A percentile compares a stretch with the other conserved stretches of the same genome.
Evolutionary conservation across 2,888 invertebrate species (phyloP).

Genomic region (Rhynchonema sp.): DNA sequence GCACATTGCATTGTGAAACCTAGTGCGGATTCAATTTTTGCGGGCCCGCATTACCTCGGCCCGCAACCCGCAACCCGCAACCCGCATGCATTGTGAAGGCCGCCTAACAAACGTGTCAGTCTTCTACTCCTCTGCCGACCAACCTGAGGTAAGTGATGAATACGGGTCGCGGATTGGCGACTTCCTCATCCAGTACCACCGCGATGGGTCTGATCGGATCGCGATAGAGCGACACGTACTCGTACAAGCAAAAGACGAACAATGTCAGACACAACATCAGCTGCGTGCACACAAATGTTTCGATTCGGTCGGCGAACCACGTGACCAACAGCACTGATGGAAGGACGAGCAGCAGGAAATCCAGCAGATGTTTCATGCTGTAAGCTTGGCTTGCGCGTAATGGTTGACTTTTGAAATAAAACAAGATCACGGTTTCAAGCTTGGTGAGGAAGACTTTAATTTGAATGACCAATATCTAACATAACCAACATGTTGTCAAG

Average conservation of each 20-base stretch:
- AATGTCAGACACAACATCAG: conserved; percentile 1
- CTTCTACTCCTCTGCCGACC: too few species aligned
- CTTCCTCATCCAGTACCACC: background rate
- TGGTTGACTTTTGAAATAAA: too few species aligned
- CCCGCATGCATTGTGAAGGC: too few species aligned
- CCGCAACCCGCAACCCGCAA: too few species aligned
- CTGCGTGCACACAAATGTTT: background rate
- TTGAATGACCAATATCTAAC: background rate
- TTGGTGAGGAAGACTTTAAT: too few species aligned
- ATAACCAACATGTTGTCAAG: background rate
- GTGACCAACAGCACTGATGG: conserved; percentile 13
- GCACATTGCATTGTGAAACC: too few species aligned
- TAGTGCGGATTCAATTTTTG: too few species aligned
- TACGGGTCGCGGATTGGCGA: conserved; percentile 13
- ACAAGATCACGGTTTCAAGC: too few species aligned
- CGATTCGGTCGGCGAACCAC: conserved; percentile 9
- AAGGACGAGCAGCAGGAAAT: conserved; percentile 14
- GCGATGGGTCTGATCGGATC: background rate
- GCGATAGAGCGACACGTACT: conserved; percentile 5
- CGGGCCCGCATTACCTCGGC: too few species aligned
- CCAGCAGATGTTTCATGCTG: conserved; percentile 17
- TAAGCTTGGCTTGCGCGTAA: too few species aligned
- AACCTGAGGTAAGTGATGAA: conserved; percentile 17
- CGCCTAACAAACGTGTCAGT: too few species aligned
- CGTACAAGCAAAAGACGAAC: conserved; percentile 8